Base-by-base conservation (phyloP, 2,888 invertebrate genomes). In the Cephus runcator region DNA sequence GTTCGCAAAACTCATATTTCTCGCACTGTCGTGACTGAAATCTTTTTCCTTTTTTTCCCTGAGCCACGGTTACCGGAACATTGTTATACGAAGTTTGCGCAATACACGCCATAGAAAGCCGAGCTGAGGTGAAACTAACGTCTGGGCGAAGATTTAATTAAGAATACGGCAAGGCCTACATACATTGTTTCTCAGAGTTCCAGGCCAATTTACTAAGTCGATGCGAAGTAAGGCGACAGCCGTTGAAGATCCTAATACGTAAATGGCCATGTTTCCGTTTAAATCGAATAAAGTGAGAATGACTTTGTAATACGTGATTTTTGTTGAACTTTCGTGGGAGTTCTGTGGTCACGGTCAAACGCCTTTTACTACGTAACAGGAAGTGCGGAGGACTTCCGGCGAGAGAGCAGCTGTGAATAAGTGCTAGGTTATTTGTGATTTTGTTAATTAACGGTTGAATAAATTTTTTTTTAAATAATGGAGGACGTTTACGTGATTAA, bases 401-500 rank as follows among this genome's bases (percentile, higher is more conserved):
- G 69, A 31, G 77, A 69, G 73, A 56, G 73, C 35, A 35, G 33
- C 71, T 34, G 30, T 31, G 6, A 11, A 71, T 33, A 15, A 31
- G 15, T 33, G 71, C 30, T 12, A 71, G 31, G 31, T 4, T 11
- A 23, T 3, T 69, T 2, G 4, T 40, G 76, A 23, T 23, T 6
- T 12, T 36, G 34, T 56, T 12, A 34, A 79, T 35, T 11, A n/a
- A 69, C n/a, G 12, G 34, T 30, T 69, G 40, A 30, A 75, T 1
- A 9, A 31, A 31, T 23, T 56, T 56, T 23, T 40, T 56, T 56
- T 23, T 56, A 56, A 23, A 56, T 23, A 23, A 95, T 95, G 94
- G 94, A 95, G 92, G 94, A 94, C 91, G 94, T 95, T 31, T 95
- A 94, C 87, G 94, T 95, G 83, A 94, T 95, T 80, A 94, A 94